Evolutionary conservation across 2,888 invertebrate species (phyloP).

Genomic region (Hydraecia micacea): DNA sequence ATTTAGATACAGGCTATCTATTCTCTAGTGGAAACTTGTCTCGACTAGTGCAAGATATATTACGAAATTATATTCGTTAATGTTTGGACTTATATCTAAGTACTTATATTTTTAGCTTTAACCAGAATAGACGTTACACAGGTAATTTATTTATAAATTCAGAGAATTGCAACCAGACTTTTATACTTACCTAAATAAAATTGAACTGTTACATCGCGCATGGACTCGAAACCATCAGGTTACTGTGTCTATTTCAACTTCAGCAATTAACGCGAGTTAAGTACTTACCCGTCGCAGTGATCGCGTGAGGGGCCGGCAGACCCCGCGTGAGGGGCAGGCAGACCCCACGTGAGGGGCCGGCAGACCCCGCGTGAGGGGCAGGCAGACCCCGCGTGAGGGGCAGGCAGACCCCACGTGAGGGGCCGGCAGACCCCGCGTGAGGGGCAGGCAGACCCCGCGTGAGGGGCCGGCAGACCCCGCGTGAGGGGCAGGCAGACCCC

Average conservation of each 20-base stretch:
- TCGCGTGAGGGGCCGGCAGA: background rate
- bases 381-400: no score
- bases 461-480: no score
- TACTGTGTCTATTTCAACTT: slow-evolving; percentile 19
- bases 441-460: no score
- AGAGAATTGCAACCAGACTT: background rate
- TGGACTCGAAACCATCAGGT: background rate
- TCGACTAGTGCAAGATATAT: background rate
- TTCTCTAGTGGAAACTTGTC: background rate
- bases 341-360: no score
- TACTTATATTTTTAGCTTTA: background rate
- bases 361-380: no score
- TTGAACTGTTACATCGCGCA: background rate
- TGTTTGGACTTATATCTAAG: background rate
- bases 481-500: no score
- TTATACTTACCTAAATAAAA: background rate
- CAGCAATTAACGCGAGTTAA: slow-evolving; percentile 14
- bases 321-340: no score
- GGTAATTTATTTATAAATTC: background rate
- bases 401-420: no score
- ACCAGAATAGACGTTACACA: background rate
- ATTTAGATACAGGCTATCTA: slow-evolving; percentile 27
- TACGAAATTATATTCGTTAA: background rate
- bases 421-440: no score
- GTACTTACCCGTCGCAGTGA: slow-evolving; percentile 8